phyloP scores from a whole-genome alignment of 2,797 vertebrate species.

The Mionectes olivaceus region DNA sequence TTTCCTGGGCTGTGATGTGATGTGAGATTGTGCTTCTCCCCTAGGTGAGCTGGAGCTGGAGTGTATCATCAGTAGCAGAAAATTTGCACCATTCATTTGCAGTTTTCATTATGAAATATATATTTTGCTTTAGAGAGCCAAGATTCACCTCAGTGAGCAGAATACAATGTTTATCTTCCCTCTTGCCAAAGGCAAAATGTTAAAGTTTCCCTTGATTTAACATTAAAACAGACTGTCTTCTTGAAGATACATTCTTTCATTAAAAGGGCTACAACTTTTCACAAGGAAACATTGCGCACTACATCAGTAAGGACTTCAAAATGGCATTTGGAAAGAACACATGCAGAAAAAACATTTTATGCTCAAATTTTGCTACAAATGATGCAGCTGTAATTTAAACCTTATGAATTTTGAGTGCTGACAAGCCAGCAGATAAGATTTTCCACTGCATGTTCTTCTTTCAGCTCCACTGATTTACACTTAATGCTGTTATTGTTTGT shows the following conservation, averaged over 20 bases:
- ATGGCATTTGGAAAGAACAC: not conserved
- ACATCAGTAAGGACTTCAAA: not conserved
- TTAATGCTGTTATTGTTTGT: not conserved
- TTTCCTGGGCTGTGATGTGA: not conserved
- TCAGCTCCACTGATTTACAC: not conserved
- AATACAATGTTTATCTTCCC: slow-evolving; percentile 6
- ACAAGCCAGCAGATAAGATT: slow-evolving; percentile 1
- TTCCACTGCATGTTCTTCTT: not conserved
- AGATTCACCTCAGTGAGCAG: slow-evolving; percentile 11
- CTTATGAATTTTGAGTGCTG: not conserved
- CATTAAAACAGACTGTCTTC: not conserved
- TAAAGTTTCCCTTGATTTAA: not conserved
- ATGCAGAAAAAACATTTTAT: not conserved
- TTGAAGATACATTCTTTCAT: not conserved
- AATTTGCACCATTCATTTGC: not conserved
- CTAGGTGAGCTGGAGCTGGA: not conserved
- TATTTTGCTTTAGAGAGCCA: slow-evolving; percentile 2
- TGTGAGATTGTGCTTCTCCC: not conserved
- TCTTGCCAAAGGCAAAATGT: not conserved
- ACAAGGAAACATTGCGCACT: not conserved
- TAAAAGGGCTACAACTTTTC: not conserved
- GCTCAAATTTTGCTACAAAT: not conserved
- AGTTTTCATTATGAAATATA: not conserved
- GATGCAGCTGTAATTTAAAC: not conserved
- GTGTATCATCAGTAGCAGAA: not conserved